A percentile compares a stretch with the other conserved stretches of the same genome.
These are phyloP conservation scores for Phaethornis superciliosus DNA, from an alignment of 2,113 vertebrate genomes.

Conservation along the genomic window DNA sequence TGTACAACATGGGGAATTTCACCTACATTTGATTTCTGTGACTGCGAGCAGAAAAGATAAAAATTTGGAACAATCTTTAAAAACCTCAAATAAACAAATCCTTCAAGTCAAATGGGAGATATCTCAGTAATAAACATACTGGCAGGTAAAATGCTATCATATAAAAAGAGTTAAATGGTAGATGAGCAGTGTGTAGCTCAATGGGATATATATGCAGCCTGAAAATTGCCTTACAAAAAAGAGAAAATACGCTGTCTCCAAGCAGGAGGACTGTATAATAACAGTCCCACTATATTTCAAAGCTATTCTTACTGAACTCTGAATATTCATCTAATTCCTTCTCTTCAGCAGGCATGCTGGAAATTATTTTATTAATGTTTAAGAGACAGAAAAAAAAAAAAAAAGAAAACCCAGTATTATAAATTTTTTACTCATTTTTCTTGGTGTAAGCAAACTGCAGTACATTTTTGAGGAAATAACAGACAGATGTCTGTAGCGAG, in stretches of 20 bases:
- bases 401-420: neutral
- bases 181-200: neutral
- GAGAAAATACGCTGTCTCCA: conserved; percentile 35
- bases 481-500: neutral
- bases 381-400: neutral
- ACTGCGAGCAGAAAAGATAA: neutral
- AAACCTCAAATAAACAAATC: conserved; percentile 10
- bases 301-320: conserved; percentile 54
- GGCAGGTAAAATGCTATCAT: conserved; percentile 8
- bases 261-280: conserved; percentile 25
- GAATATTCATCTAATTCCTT: conserved; percentile 54
- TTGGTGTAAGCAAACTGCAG: neutral
- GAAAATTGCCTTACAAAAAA: conserved; percentile 52
- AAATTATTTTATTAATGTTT: conserved; percentile 23
- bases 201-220: conserved; percentile 32
- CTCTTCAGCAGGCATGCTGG: neutral
- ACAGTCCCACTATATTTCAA: conserved; percentile 34
- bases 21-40: neutral
- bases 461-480: neutral
- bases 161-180: conserved; percentile 45
- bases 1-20: neutral
- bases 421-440: neutral
- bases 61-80: neutral
- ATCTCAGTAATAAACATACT: conserved; percentile 25
- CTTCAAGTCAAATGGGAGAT: neutral